Conservation (phyloP, 2,797 vertebrate species). For the Glossophaga mutica region DNA sequence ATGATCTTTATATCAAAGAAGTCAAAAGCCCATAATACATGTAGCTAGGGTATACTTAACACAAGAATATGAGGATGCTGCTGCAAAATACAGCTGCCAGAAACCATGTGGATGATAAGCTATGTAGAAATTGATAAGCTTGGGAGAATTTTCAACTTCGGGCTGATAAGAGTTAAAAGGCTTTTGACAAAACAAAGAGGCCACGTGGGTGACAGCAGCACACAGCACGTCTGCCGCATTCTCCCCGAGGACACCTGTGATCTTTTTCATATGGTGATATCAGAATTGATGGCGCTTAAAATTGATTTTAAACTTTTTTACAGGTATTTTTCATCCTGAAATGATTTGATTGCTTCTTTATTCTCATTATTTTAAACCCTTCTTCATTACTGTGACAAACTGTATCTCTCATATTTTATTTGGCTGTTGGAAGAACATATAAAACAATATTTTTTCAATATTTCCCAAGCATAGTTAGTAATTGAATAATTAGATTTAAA, state of each 20-base stretch:
- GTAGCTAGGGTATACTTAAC: not conserved
- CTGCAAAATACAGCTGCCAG: not conserved
- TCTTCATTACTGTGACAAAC: not conserved
- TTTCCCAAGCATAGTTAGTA: not conserved
- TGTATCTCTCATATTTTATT: not conserved
- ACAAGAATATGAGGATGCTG: not conserved
- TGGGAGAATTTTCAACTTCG: not conserved
- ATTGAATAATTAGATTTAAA: not conserved
- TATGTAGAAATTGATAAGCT: not conserved
- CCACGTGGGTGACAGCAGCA: not conserved
- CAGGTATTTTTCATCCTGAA: not conserved
- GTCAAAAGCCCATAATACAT: not conserved
- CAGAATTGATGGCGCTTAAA: not conserved
- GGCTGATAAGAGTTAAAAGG: not conserved
- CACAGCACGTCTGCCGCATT: fast-evolving
- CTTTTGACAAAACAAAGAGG: not conserved
- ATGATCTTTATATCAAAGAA: not conserved
- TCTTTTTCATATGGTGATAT: not conserved
- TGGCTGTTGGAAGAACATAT: not conserved
- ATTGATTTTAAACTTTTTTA: not conserved
- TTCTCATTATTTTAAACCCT: not conserved
- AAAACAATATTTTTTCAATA: not conserved
- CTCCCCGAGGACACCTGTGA: not conserved
- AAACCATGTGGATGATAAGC: not conserved
- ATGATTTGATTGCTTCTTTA: not conserved